Evolutionary conservation across 92 coral and sea anemone genomes (phyloP), one percentile per base, ranked within the genome.

Genomic region (Muricea muricata): DNA sequence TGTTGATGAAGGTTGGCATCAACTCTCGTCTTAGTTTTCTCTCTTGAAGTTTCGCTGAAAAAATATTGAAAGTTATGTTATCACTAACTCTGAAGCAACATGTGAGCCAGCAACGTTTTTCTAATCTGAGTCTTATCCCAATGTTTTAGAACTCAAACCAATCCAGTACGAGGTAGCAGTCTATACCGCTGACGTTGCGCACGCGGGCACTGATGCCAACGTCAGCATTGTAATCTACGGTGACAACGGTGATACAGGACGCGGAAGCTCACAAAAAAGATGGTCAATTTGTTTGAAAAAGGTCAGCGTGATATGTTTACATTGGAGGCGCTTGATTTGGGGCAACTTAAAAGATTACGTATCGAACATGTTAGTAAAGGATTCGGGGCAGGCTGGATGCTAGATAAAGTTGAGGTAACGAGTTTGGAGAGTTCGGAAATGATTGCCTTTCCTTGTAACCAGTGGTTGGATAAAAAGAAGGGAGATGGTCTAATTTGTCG

Each of bases 191-290:
- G 99, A 97, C 83, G 90, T 89, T 1, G 73, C 89, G 37, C 93
- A 94, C 73, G 99, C 99, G 23, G 99, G 99, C 85, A 97, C 99
- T 0, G 98, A 94, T 57, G 99, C 99, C 52, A 97, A 97, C 75
- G 99, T 97, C n/a, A 88, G 73, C 73, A 78, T 97, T 20, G 86
- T 91, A 75, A 82, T 97, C 50, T 97, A 92, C 65, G 99, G 99
- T 31, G 80, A 91, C 46, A 97, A 92, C 77, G 99, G 99, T 32
- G 99, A 96, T 89, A 93, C 93, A 24, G 99, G 99, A 12, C 90
- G 69, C 88, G 98, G 94, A 10, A 84, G 92, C 72, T 78, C 0
- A 78, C 83, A 12, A 78, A 78, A 72, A 78, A 58, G 54, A 31
- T 78, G 83, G 70, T 58, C 1, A 37, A 78, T 39, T 21, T 78